Evolutionary conservation across 2,113 vertebrate genomes (phyloP).

Genomic region (Poeciliopsis occidentalis): DNA sequence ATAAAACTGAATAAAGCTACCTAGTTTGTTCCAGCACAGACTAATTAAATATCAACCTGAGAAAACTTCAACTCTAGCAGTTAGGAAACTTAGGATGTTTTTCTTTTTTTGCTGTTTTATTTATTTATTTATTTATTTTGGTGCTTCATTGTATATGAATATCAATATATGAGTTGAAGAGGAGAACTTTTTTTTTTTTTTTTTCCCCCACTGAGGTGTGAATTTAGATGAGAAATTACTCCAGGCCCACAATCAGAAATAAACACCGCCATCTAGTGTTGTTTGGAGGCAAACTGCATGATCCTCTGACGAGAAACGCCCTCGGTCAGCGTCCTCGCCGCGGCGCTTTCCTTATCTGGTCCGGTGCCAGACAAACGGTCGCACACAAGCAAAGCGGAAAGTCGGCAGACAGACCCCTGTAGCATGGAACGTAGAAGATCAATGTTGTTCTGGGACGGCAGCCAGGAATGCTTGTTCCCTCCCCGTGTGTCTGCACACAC

Average conservation of each 20-base stretch:
- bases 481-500: conserved; percentile 20
- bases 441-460: conserved; percentile 52
- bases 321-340: conserved; percentile 14
- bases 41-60: conserved; percentile 29
- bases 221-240: conserved; percentile 1
- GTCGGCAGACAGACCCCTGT: conserved; percentile 37
- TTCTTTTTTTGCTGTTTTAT: neutral
- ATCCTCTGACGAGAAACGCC: neutral
- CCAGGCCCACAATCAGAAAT: conserved; percentile 23
- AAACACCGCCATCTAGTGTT: conserved; percentile 72
- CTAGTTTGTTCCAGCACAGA: conserved; percentile 5
- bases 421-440: conserved; percentile 51
- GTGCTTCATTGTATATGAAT: conserved; percentile 10
- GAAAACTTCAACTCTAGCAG: conserved; percentile 18
- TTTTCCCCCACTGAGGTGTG: neutral
- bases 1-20: neutral
- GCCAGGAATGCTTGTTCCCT: conserved; percentile 52
- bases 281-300: conserved; percentile 3
- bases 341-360: conserved; percentile 50
- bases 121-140: neutral
- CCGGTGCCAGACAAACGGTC: conserved; percentile 48
- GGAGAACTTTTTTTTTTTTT: conserved; percentile 9
- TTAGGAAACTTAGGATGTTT: conserved; percentile 20
- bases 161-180: conserved; percentile 31
- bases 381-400: conserved; percentile 18